Evolutionary conservation across 2,113 vertebrate species (phyloP).

Genomic region (Entomyzon cyanotis): DNA sequence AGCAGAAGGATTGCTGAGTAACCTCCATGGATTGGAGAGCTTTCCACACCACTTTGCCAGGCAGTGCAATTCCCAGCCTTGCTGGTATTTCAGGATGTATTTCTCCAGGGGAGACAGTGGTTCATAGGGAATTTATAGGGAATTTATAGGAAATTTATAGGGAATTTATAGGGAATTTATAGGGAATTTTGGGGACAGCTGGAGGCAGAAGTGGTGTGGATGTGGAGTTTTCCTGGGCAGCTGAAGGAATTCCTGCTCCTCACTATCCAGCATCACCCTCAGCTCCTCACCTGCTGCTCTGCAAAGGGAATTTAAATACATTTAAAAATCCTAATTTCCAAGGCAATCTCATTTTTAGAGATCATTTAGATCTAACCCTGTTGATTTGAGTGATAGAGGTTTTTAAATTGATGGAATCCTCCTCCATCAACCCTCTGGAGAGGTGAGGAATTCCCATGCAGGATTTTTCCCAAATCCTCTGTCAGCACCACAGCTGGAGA

Average conservation of each 20-base stretch:
- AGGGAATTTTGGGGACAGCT: background rate
- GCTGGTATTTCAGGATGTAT: background rate
- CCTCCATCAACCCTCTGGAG: background rate
- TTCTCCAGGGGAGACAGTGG: background rate
- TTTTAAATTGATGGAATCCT: background rate
- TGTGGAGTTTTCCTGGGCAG: background rate
- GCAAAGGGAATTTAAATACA: accelerated
- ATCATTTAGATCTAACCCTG: accelerated
- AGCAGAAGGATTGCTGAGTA: background rate
- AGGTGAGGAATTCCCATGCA: background rate
- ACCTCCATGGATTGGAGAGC: background rate
- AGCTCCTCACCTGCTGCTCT: background rate
- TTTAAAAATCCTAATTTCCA: background rate
- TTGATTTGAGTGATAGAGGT: background rate
- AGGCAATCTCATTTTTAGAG: background rate
- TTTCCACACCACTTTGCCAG: background rate
- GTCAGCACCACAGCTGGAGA: background rate
- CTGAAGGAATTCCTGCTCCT: background rate
- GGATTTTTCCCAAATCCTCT: accelerated
- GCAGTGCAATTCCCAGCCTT: background rate
- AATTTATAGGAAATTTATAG: background rate
- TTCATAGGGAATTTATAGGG: background rate
- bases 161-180: background rate
- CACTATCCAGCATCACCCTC: background rate
- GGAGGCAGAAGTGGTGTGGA: background rate